These are phyloP conservation scores for Willowsia nigromaculata DNA, from an alignment of 2,888 invertebrate species.

Conservation along the genomic window DNA sequence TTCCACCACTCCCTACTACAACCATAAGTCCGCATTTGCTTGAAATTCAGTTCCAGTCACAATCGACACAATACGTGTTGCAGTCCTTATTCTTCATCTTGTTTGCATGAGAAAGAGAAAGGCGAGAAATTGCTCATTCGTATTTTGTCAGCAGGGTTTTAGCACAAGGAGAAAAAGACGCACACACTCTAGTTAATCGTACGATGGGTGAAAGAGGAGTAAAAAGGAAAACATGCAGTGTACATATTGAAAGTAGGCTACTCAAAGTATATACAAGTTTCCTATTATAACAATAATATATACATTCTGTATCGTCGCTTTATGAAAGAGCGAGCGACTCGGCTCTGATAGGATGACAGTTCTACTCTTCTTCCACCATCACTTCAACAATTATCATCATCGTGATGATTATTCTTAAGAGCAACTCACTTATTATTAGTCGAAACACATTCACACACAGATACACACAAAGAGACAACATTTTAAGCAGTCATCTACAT, in stretches of 20 bases:
- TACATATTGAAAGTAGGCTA: not conserved
- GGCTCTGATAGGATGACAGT: not conserved
- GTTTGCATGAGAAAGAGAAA: slow-evolving; percentile 24
- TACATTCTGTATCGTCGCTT: not conserved
- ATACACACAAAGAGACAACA: not conserved
- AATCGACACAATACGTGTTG: slow-evolving; percentile 56
- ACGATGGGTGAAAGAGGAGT: not conserved
- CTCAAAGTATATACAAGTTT: not conserved
- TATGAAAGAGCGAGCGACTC: not conserved
- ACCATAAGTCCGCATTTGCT: slow-evolving; percentile 10
- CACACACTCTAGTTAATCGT: slow-evolving; percentile 19
- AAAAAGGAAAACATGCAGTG: not conserved
- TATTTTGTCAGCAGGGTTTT: slow-evolving; percentile 10
- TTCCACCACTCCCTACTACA: not conserved
- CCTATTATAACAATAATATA: not conserved
- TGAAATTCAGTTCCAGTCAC: slow-evolving; percentile 54
- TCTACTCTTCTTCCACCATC: not conserved
- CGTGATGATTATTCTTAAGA: not conserved
- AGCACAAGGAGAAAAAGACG: not conserved
- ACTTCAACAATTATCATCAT: not conserved
- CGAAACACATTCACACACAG: slow-evolving; percentile 37
- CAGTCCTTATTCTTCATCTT: not conserved
- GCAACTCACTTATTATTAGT: slow-evolving; percentile 5
- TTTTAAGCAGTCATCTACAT: slow-evolving; percentile 52
- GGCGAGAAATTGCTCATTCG: slow-evolving; percentile 12